Conservation (phyloP, 2,888 invertebrate species). For the Boloria selene region DNA sequence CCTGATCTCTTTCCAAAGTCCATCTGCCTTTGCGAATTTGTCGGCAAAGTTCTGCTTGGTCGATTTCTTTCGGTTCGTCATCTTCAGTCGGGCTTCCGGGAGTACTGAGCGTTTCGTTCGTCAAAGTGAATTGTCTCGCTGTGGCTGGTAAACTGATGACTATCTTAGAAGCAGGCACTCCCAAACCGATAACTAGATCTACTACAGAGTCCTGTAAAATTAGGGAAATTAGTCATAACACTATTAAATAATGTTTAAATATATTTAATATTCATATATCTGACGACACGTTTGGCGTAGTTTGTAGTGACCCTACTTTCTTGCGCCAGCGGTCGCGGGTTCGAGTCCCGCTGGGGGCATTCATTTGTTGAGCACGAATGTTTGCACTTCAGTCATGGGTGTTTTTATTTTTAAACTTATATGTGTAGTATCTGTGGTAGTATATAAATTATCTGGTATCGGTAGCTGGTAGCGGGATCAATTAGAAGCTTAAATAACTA, state of each 20-base stretch:
- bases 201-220: slow-evolving; percentile 86
- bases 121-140: slow-evolving; percentile 85
- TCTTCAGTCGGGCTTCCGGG: slow-evolving; percentile 85
- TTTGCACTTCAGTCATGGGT: no score
- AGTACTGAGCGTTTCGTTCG: slow-evolving; percentile 84
- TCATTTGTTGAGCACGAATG: no score
- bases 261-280: not conserved
- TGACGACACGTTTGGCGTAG: no score
- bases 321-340: no score
- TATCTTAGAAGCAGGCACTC: slow-evolving; percentile 87
- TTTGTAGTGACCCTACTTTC: no score
- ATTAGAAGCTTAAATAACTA: no score
- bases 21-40: slow-evolving; percentile 84
- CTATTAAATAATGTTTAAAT: no score
- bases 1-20: slow-evolving; percentile 90
- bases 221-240: not conserved
- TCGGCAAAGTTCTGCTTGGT: slow-evolving; percentile 84
- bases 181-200: slow-evolving; percentile 86
- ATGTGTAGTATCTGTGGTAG: no score
- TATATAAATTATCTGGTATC: no score
- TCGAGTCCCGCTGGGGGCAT: no score
- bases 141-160: slow-evolving; percentile 87
- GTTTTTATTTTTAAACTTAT: no score
- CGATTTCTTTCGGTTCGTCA: slow-evolving; percentile 78
- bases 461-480: no score